phyloP scores from a whole-genome alignment of 2,113 vertebrate species.

The Phalacrocorax pelagicus region DNA sequence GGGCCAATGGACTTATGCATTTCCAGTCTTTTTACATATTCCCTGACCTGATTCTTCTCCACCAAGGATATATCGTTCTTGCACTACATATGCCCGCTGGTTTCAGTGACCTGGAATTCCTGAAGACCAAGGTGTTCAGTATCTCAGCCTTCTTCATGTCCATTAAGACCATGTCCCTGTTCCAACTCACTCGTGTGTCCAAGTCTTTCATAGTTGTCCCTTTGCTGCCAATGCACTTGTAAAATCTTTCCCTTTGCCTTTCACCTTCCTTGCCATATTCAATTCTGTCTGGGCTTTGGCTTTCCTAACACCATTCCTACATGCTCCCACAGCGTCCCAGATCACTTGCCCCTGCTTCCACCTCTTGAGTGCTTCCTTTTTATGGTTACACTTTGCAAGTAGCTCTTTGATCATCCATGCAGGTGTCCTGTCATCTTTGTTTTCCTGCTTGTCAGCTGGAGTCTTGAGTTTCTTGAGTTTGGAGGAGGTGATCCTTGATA shows the following conservation, averaged over 20 bases:
- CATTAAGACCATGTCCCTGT: neutral
- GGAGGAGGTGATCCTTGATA: neutral
- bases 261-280: neutral
- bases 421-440: neutral
- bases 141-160: neutral
- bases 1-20: neutral
- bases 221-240: neutral
- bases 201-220: neutral
- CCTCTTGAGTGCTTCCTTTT: neutral
- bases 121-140: neutral
- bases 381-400: neutral
- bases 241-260: neutral
- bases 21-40: neutral
- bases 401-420: neutral
- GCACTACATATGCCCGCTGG: neutral
- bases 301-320: neutral
- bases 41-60: neutral
- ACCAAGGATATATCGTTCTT: neutral
- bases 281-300: neutral
- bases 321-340: neutral
- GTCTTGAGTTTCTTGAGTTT: neutral
- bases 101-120: neutral
- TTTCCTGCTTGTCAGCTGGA: neutral
- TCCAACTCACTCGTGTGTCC: neutral
- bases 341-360: neutral